Evolutionary conservation across 2,888 invertebrate species (phyloP).

Genomic region (Pardosa pseudoannulata): DNA sequence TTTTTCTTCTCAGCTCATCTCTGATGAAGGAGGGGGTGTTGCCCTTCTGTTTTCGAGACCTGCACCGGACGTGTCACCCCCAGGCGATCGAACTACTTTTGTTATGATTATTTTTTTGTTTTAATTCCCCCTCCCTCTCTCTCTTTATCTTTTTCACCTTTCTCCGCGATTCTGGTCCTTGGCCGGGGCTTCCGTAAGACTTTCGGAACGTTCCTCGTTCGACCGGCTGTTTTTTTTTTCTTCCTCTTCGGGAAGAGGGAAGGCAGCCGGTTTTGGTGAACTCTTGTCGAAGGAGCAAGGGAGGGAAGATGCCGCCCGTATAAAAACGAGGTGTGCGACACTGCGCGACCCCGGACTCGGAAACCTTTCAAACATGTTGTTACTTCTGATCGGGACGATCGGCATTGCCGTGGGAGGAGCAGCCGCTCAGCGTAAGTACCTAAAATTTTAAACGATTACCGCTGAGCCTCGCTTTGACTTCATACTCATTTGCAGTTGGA

Average conservation of each 20-base stretch:
- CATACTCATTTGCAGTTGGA: too few species aligned
- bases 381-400: neutral
- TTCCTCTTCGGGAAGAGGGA: too few species aligned
- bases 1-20: too few species aligned
- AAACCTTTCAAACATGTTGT: constrained; percentile 1
- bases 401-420: neutral
- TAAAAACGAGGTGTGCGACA: neutral
- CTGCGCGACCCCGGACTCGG: neutral
- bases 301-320: neutral
- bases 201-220: neutral
- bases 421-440: neutral
- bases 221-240: too few species aligned
- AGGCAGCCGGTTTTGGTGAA: neutral
- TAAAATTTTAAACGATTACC: too few species aligned
- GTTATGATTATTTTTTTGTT: too few species aligned
- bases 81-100: neutral
- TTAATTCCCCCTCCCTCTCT: neutral
- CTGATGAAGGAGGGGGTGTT: neutral
- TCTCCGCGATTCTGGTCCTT: neutral
- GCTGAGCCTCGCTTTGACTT: too few species aligned
- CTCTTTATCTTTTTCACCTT: neutral
- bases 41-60: neutral
- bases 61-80: neutral
- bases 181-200: neutral
- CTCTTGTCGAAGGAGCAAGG: neutral